Base-by-base conservation (phyloP, 2,888 invertebrate species). In the Alitta virens region DNA sequence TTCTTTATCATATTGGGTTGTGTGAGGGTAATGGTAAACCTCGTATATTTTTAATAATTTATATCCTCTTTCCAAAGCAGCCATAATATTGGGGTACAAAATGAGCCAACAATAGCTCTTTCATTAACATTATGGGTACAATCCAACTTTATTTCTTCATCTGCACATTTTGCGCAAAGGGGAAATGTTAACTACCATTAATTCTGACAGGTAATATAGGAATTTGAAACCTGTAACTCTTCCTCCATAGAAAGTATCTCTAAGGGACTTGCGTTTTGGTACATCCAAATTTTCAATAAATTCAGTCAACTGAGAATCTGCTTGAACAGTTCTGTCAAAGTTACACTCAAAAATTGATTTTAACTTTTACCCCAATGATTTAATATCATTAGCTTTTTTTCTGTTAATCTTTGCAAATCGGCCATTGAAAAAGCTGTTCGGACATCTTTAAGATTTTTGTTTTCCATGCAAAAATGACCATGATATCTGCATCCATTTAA, bases 41-140 rank as follows among this genome's bases (percentile, higher is more conserved):
- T 59, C 59, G 40, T 59, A 51, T 3, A 78, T 68, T 51, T 77
- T 65, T 0, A 74, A 1, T n/a, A 80, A 67, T 51, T 63, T 60
- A 59, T 81, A 82, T 0, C 77, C 78, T 33, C 68, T 65, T 58
- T 67, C 27, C 0, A 77, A 26, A 5, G 80, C 81, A 63, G 72
- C 74, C 27, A 69, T 27, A 0, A 82, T 52, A 65, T 82, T 80
- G 74, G 75, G 0, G 72, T 69, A 18, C 79, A 74, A 78, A 75
- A 82, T 1, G 78, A 77, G 7, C 81, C 75, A 0, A 33, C 60
- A 2, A 80, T 60, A 2, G 54, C 54, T 53, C 75, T 65, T 14
- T 75, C 69, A 25, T 67, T 65, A 38, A 33, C 42, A 27, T 23
- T 7, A 52, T 51, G 51, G 1, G 14, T 7, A 40, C 59, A 59